Evolutionary conservation across 2,888 invertebrate species (phyloP), one percentile per base, ranked within the genome.

Genomic region (Folsomia candida): DNA sequence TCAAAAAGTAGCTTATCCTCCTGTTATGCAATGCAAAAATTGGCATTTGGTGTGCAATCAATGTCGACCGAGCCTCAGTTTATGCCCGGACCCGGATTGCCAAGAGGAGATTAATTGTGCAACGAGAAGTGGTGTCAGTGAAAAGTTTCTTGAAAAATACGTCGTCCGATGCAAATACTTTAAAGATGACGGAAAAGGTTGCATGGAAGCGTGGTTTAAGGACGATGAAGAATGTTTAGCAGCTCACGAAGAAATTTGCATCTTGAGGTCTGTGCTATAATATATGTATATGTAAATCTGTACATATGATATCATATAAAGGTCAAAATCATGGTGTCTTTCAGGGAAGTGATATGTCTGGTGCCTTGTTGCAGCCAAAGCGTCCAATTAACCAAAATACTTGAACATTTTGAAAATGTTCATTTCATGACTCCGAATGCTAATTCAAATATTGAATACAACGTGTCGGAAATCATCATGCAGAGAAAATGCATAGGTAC

Each of bases 1-100:
- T 58, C 68, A 70, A 37, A 60, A 63, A 47, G 72, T 74, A n/a
- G 76, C 74, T 25, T 76, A 71, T 69, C 76, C 76, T 26, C 76
- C 76, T 24, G 74, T 76, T 57, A 66, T 76, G 69, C 74, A 74
- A 58, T 76, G 76, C 67, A 76, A 76, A 71, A 74, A 70, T 67
- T 76, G 76, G 76, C 76, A 76, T 63, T 71, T 72, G 2, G 72
- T 76, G 18, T 76, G 76, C 59, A 76, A 76, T 58, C 69, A 74
- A 69, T 76, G 76, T 74, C 74, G 76, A 37, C 57, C 29, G 57
- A 68, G 65, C 29, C 62, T 65, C 59, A 69, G 69, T 67, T 68
- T 37, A 25, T 76, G 76, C 70, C 74, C 74, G 18, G 73, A 69
- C 62, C 64, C 68, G 2, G 76, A 76, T 54, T 76, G 76, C 28